Base-by-base conservation (phyloP, 2,113 vertebrate species). In the Suricata suricatta region DNA sequence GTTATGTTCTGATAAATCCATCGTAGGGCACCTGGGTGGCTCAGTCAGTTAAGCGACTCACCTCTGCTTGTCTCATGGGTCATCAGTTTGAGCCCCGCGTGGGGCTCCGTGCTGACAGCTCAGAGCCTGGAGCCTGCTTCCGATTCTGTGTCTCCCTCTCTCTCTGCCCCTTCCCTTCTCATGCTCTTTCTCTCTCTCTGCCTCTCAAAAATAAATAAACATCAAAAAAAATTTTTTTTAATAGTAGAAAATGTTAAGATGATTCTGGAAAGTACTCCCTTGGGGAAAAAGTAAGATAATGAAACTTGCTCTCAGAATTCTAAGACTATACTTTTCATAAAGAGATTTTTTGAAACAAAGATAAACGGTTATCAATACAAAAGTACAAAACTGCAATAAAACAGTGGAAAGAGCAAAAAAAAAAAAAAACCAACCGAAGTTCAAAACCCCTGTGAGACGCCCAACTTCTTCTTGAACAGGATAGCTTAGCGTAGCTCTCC, bases 281-380 rank as follows among this genome's bases (percentile, higher is more conserved):
- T 10, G 13, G 41, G 54, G 44, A 94, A 50, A 91, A 64, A 50
- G 13, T 80, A 54, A 77, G 63, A 44, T 23, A 57, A 71, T 21
- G 31, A 95, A 80, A 29, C 7, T 95, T 74, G 44, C 17, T 80
- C 71, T 93, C 80, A 72, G 84, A 93, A 92, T 94, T 88, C 83
- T 15, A 92, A 88, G 38, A 66, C 35, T 50, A 50, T 77, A n/a
- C 44, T 66, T 89, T 90, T 89, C 64, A 50, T 29, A 93, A 74
- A 88, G 89, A 93, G 90, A 72, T 84, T 66, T 41, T 85, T 27
- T 31, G 80, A 69, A 93, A 87, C 35, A 80, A 84, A 80, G 13
- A 52, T 85, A 38, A 35, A 93, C 35, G 57, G 93, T 95, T 89
- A 93, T 85, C 31, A 85, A 66, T n/a, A 57, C 47, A 33, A 90